Evolutionary conservation across 1,140 invertebrate genomes (phyloP).

Genomic region (Penaeus vannamei): DNA sequence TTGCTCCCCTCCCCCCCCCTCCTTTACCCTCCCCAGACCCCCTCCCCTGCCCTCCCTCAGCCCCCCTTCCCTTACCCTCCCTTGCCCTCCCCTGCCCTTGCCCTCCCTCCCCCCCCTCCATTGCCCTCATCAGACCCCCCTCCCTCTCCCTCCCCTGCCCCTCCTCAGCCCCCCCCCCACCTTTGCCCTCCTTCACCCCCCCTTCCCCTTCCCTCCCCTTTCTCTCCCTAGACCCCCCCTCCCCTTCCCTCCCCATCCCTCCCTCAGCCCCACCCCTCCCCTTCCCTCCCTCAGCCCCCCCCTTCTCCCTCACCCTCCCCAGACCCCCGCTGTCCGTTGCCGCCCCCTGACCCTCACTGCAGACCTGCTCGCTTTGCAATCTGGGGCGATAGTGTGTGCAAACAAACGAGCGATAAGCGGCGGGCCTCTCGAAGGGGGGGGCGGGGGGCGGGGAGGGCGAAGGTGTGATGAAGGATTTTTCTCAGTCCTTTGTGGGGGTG

Average conservation of each 20-base stretch:
- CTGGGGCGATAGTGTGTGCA: constrained; percentile 52
- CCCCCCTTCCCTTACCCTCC: not conserved
- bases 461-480: too few relatives aligned
- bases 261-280: not conserved
- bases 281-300: not conserved
- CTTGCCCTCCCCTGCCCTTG: not conserved
- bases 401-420: constrained; percentile 50
- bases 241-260: not conserved
- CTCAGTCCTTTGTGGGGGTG: too few relatives aligned
- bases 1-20: not conserved
- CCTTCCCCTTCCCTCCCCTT: not conserved
- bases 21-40: not conserved
- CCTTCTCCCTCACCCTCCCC: not conserved
- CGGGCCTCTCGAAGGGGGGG: not conserved
- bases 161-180: not conserved
- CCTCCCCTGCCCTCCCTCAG: not conserved
- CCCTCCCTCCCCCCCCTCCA: not conserved
- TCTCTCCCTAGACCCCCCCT: too few relatives aligned
- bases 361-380: constrained; percentile 37
- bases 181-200: constrained; percentile 8
- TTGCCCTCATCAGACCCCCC: not conserved
- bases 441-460: not conserved
- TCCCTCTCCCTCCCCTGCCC: not conserved
- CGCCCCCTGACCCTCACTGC: constrained; percentile 39
- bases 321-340: too few relatives aligned